These are phyloP conservation scores for Trichomycterus rosablanca DNA, from an alignment of 2,113 vertebrate genomes.

Conservation along the genomic window DNA sequence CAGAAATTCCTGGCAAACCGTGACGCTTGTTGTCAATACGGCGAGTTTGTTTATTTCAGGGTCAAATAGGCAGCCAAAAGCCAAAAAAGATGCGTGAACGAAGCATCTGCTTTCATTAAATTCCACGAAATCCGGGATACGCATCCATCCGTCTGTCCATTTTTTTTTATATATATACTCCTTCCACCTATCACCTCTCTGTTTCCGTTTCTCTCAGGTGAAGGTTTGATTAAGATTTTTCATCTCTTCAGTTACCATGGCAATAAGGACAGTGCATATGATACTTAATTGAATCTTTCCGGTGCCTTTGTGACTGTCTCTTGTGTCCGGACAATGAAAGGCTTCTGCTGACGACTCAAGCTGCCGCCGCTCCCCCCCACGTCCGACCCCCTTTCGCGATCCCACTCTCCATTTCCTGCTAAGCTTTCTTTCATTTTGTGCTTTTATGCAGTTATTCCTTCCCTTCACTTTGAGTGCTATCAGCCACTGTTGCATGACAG, in stretches of 20 bases:
- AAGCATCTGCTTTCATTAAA: constrained; percentile 48
- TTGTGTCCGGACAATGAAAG: constrained; percentile 72
- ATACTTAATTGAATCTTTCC: constrained; percentile 99
- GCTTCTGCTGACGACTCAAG: constrained; percentile 64
- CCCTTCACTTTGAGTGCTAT: constrained; percentile 13
- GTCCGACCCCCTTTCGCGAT: constrained; percentile 37
- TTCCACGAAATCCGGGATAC: constrained; percentile 14
- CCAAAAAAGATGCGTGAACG: constrained; percentile 27
- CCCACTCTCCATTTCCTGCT: constrained; percentile 8
- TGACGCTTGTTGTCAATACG: background rate
- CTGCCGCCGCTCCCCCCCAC: constrained; percentile 40
- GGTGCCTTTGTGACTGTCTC: constrained; percentile 77
- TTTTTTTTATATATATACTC: constrained; percentile 14
- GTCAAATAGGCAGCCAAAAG: background rate
- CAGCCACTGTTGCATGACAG: background rate
- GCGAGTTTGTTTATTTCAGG: constrained; percentile 23
- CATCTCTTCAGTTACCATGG: constrained; percentile 98
- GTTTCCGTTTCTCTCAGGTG: constrained; percentile 50
- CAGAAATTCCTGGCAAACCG: too few relatives aligned
- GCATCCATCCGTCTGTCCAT: constrained; percentile 37
- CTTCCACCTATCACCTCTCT: constrained; percentile 39
- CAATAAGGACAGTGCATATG: constrained; percentile 99
- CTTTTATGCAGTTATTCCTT: constrained; percentile 23
- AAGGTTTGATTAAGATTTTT: constrained; percentile 99
- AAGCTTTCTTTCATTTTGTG: constrained; percentile 25